phyloP scores from a whole-genome alignment of 2,888 invertebrate genomes.

The Sabatieria punctata region DNA sequence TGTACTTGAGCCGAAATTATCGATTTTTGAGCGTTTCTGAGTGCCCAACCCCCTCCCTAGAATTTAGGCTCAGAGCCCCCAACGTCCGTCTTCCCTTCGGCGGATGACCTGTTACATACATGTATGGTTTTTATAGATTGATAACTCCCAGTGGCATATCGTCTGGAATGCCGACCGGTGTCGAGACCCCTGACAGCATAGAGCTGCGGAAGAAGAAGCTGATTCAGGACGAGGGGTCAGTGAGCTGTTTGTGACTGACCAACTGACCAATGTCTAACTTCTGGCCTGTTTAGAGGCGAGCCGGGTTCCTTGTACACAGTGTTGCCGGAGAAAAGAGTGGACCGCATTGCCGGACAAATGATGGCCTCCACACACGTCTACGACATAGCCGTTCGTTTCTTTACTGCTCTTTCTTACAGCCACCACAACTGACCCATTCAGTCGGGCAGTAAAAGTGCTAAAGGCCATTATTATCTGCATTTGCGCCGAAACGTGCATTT shows the following conservation, averaged over 20 bases:
- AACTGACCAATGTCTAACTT: background rate
- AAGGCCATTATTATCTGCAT: too few relatives aligned
- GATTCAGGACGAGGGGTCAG: conserved; percentile 72
- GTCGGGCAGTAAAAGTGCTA: too few relatives aligned
- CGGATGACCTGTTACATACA: background rate
- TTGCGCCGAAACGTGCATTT: too few relatives aligned
- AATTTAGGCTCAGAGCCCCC: too few relatives aligned
- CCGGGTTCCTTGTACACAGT: conserved; percentile 77
- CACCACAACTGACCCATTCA: too few relatives aligned
- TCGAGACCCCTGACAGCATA: conserved; percentile 96
- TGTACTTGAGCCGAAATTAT: too few relatives aligned
- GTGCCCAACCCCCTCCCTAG: too few relatives aligned
- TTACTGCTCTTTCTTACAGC: too few relatives aligned
- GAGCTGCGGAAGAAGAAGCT: conserved; percentile 91
- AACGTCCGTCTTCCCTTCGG: too few relatives aligned
- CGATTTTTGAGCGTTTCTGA: too few relatives aligned
- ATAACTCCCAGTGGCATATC: conserved; percentile 26
- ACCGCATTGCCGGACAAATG: conserved; percentile 57
- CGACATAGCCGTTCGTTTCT: conserved; percentile 58
- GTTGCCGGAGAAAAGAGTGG: conserved; percentile 77
- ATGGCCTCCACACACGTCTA: conserved; percentile 90
- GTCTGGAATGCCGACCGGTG: conserved; percentile 30
- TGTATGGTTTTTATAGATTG: conserved; percentile 11
- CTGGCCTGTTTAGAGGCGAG: conserved; percentile 48
- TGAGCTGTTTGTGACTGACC: background rate